A percentile compares a stretch with the other conserved stretches of the same genome.
These are phyloP conservation scores for Alces alces DNA, from an alignment of 2,113 vertebrate species.

Conservation along the genomic window DNA sequence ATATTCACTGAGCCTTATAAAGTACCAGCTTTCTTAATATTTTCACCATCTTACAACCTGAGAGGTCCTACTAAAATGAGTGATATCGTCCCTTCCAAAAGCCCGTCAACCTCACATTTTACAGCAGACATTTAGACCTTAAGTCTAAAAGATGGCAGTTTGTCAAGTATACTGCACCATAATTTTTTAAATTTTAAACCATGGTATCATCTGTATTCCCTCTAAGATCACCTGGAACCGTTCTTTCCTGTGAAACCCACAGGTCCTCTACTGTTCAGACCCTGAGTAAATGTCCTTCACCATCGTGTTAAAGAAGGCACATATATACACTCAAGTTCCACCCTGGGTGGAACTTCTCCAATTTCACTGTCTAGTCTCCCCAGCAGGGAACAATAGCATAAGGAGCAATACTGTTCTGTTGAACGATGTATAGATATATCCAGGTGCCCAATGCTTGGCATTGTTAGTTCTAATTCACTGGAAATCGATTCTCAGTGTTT, in stretches of 20 bases:
- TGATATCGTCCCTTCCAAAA: not conserved
- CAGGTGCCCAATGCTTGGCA: not conserved
- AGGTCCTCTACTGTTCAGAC: not conserved
- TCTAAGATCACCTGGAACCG: not conserved
- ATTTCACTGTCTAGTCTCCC: not conserved
- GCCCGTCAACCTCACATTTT: not conserved
- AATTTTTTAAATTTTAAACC: not conserved
- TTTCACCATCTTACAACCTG: not conserved
- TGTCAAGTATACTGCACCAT: not conserved
- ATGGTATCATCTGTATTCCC: not conserved
- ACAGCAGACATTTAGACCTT: not conserved
- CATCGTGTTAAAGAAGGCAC: not conserved
- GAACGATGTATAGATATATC: fast-evolving
- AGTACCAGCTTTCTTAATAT: not conserved
- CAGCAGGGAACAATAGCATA: fast-evolving
- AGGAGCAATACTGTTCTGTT: not conserved
- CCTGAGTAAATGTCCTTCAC: not conserved
- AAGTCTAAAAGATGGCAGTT: not conserved
- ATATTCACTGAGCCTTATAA: not conserved
- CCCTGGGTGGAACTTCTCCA: no score
- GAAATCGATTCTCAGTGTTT: fast-evolving
- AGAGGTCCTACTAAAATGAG: not conserved
- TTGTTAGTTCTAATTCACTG: fast-evolving
- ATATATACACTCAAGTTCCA: fast-evolving
- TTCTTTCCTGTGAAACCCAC: not conserved